Evolutionary conservation across 2,113 vertebrate genomes (phyloP), one percentile per base, ranked within the genome.

Genomic region (Xenotilapia caudafasciata): DNA sequence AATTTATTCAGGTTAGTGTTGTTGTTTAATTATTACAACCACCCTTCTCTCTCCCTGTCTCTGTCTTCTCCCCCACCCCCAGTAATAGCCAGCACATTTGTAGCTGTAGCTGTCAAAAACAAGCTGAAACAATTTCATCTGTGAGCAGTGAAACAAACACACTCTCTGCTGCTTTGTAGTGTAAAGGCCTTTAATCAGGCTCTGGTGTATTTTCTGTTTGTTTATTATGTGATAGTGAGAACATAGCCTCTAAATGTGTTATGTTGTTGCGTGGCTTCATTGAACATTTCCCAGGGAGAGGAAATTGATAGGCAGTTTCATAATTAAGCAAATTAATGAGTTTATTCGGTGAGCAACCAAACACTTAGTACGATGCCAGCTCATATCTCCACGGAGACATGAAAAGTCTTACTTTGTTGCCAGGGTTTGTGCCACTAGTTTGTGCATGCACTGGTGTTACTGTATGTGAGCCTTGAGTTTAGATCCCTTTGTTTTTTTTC

Each of bases 251-350:
- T 58, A 90, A 95, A 95, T 93, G 93, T 94, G 93, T 93, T 94
- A 90, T 95, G 94, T 93, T 93, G 95, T 91, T 82, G 84, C 73
- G 12, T 26, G 60, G 93, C 94, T 92, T 88, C 90, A 82, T 89
- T 83, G 90, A 93, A 89, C 92, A 87, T 91, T 94, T 91, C 87
- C 91, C 92, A 87, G 75, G 60, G 62, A 89, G 86, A 56, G 86
- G 83, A 81, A 94, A 95, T 92, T 95, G 95, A 96, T 96, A 96
- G 92, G 93, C 95, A 95, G 91, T 94, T 96, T 95, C 94, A 94
- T 95, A 97, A 96, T 97, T 96, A 96, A 96, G 93, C 83, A 96
- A 96, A 96, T 96, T 96, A 97, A 97, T 96, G 94, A 96, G 94
- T 95, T 95, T 95, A 93, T 96, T 96, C 89, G 86, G 90, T 82